Percentiles rank a stretch among this genome's conserved stretches.
Evolutionary conservation across 1,140 invertebrate genomes (phyloP).

Genomic region (Pseudomyrmex dendroicus): DNA sequence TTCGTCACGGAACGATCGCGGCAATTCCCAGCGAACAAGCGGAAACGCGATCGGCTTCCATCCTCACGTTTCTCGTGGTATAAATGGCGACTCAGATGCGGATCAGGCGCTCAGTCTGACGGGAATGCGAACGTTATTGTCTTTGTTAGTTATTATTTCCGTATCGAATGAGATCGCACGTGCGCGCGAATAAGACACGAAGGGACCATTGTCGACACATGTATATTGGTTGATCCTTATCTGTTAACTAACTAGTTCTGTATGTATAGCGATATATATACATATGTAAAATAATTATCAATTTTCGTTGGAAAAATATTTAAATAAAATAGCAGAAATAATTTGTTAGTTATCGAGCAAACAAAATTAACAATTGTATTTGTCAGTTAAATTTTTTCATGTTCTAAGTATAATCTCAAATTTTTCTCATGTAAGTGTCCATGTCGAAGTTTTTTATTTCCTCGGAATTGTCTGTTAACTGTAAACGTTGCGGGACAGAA

Average conservation of each 20-base stretch:
- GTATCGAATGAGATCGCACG: conserved; percentile 27
- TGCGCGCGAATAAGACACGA: conserved; percentile 7
- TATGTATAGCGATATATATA: too few relatives aligned
- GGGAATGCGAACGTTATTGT: conserved; percentile 53
- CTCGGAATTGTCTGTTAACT: too few relatives aligned
- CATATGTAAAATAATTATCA: too few relatives aligned
- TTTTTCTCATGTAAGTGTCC: too few relatives aligned
- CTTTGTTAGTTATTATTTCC: conserved; percentile 70
- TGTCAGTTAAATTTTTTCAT: too few relatives aligned
- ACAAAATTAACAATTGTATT: too few relatives aligned
- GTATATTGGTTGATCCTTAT: not conserved
- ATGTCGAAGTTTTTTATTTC: too few relatives aligned
- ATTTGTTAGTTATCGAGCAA: too few relatives aligned
- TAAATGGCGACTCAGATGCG: conserved; percentile 50
- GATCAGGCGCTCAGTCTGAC: conserved; percentile 29
- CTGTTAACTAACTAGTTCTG: not conserved
- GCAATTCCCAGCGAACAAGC: conserved; percentile 39
- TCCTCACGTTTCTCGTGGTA: conserved; percentile 55
- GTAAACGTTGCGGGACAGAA: too few relatives aligned
- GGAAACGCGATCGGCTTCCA: conserved; percentile 46
- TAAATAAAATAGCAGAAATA: too few relatives aligned
- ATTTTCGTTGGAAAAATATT: too few relatives aligned
- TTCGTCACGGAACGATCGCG: conserved; percentile 31
- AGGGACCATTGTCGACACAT: not conserved
- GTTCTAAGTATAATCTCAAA: too few relatives aligned